Conservation (phyloP, 1,140 invertebrate genomes). For the Hycleus phaleratus region DNA sequence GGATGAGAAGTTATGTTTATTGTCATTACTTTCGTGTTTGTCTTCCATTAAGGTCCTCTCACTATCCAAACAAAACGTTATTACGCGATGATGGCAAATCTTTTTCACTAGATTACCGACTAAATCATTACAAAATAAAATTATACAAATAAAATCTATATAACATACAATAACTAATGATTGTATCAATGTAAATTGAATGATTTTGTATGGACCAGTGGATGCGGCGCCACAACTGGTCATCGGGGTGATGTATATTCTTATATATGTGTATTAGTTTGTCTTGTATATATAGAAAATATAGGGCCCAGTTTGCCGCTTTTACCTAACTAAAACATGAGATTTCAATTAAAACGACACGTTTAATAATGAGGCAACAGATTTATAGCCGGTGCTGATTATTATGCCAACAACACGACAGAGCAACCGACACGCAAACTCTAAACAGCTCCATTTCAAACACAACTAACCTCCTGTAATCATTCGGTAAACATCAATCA, state of each 20-base stretch:
- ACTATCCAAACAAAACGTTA: slow-evolving; percentile 6
- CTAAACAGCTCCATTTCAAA: background rate
- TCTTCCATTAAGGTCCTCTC: slow-evolving; percentile 10
- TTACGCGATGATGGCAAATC: background rate
- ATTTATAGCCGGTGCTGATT: slow-evolving; percentile 33
- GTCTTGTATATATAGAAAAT: background rate
- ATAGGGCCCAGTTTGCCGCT: slow-evolving; percentile 21
- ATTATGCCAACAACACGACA: slow-evolving; percentile 26
- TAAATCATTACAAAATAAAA: background rate
- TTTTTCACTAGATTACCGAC: background rate
- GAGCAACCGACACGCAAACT: slow-evolving; percentile 19
- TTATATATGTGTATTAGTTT: too few relatives aligned
- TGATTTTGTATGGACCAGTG: slow-evolving; percentile 3
- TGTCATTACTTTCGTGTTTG: slow-evolving; percentile 10
- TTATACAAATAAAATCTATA: background rate
- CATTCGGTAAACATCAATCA: background rate
- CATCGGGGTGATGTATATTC: background rate
- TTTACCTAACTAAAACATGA: slow-evolving; percentile 30
- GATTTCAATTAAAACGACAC: slow-evolving; percentile 37
- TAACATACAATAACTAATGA: background rate
- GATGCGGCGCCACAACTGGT: slow-evolving; percentile 10
- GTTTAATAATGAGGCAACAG: slow-evolving; percentile 34
- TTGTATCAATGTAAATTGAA: slow-evolving; percentile 1
- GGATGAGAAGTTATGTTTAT: slow-evolving; percentile 9
- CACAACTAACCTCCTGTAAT: background rate